Conservation (phyloP, 2,113 vertebrate genomes). For the Esox niger region DNA sequence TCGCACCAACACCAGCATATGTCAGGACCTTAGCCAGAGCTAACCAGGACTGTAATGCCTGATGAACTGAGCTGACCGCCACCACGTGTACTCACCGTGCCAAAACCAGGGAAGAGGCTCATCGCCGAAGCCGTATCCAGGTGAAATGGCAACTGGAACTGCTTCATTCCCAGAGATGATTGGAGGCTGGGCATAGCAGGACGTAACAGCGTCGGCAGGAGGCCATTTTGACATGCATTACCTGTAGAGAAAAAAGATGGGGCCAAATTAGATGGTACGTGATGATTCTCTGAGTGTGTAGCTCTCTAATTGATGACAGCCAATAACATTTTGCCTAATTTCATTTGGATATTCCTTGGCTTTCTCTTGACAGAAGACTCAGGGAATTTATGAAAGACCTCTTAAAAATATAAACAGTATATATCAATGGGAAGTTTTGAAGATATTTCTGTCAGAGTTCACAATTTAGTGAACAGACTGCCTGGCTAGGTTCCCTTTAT, state of each 20-base stretch:
- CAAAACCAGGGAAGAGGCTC: constrained; percentile 92
- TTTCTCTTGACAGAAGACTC: no score
- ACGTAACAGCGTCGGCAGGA: constrained; percentile 87
- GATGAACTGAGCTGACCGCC: constrained; percentile 5
- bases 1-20: neutral
- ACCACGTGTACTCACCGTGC: constrained; percentile 73
- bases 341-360: no score
- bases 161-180: constrained; percentile 88
- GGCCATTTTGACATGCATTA: constrained; percentile 91
- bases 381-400: no score
- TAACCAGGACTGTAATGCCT: neutral
- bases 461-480: no score
- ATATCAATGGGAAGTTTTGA: no score
- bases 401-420: no score
- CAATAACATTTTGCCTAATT: no score
- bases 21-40: constrained; percentile 8
- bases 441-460: no score
- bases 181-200: constrained; percentile 84
- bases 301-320: no score
- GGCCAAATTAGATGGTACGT: neutral
- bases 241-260: constrained; percentile 66
- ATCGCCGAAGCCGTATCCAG: constrained; percentile 82
- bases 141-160: constrained; percentile 85
- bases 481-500: no score
- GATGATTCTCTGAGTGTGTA: no score